Conservation (phyloP, 2,797 vertebrate species). For the Percopsis omiscomaycus region DNA sequence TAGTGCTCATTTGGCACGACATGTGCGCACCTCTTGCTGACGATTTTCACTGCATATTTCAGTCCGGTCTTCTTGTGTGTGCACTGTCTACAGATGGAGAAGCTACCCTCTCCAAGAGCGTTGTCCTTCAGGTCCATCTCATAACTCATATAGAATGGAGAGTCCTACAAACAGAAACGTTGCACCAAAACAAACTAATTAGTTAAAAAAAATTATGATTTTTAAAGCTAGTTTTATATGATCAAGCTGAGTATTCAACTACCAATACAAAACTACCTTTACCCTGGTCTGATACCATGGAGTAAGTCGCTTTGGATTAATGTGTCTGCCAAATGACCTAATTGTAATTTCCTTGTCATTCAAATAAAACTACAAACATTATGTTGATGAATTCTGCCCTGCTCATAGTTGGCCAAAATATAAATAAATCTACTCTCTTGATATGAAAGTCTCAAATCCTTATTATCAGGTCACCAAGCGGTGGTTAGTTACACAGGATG, state of each 20-base stretch:
- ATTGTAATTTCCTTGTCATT: too few relatives aligned
- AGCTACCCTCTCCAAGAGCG: conserved; percentile 94
- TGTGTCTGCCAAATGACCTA: too few relatives aligned
- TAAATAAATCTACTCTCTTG: too few relatives aligned
- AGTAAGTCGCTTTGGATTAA: too few relatives aligned
- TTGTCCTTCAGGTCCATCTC: conserved; percentile 94
- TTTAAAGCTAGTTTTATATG: too few relatives aligned
- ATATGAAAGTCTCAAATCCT: not conserved
- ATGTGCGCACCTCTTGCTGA: conserved; percentile 91
- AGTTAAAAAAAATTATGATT: not conserved
- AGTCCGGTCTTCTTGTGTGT: conserved; percentile 93
- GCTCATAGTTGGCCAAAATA: too few relatives aligned
- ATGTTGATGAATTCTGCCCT: too few relatives aligned
- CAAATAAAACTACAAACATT: too few relatives aligned
- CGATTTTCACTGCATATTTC: conserved; percentile 95
- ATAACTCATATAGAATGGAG: conserved; percentile 93
- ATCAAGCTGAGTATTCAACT: too few relatives aligned
- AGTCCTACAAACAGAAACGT: conserved; percentile 80
- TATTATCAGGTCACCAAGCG: not conserved
- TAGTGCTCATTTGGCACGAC: not conserved
- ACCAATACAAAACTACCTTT: too few relatives aligned
- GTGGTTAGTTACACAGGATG: conserved; percentile 5
- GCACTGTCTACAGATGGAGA: conserved; percentile 97
- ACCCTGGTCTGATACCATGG: too few relatives aligned
- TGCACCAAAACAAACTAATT: not conserved